These are phyloP conservation scores for Lysiphlebus fabarum DNA, from an alignment of 1,140 invertebrate species.

Conservation along the genomic window DNA sequence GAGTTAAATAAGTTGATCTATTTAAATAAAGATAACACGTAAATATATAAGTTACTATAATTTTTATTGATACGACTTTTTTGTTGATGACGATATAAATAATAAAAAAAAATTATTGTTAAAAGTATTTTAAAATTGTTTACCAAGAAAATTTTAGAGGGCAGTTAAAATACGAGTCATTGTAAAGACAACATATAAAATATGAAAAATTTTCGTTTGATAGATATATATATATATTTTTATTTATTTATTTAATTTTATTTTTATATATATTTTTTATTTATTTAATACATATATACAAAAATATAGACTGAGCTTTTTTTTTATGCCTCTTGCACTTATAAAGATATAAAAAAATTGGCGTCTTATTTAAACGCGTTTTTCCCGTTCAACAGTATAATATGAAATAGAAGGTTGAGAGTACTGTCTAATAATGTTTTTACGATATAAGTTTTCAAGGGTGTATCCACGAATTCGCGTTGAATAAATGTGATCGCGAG, in stretches of 20 bases:
- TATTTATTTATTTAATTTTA: background rate
- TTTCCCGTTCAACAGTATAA: conserved; percentile 26
- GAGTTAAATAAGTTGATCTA: background rate
- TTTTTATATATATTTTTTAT: conserved; percentile 23
- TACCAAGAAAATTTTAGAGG: conserved; percentile 42
- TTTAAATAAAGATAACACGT: background rate
- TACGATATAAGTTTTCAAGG: conserved; percentile 52
- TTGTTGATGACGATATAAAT: background rate
- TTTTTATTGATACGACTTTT: too few relatives aligned
- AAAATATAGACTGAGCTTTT: conserved; percentile 8
- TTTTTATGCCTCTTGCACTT: conserved; percentile 37
- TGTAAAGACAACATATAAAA: conserved; percentile 22
- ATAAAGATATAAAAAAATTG: conserved; percentile 41
- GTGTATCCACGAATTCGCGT: conserved; percentile 33
- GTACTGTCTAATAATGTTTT: conserved; percentile 49
- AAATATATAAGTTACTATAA: too few relatives aligned
- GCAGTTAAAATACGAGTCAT: conserved; percentile 33
- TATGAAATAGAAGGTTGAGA: conserved; percentile 24
- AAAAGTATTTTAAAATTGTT: conserved; percentile 16
- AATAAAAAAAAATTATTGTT: conserved; percentile 6
- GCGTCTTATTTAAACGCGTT: conserved; percentile 52
- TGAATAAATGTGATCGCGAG: conserved; percentile 11
- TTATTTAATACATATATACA: conserved; percentile 34
- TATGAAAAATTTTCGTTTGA: too few relatives aligned
- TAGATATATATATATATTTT: too few relatives aligned